These are phyloP conservation scores for Lithobates pipiens DNA, from an alignment of 2,797 vertebrate species.

Conservation along the genomic window DNA sequence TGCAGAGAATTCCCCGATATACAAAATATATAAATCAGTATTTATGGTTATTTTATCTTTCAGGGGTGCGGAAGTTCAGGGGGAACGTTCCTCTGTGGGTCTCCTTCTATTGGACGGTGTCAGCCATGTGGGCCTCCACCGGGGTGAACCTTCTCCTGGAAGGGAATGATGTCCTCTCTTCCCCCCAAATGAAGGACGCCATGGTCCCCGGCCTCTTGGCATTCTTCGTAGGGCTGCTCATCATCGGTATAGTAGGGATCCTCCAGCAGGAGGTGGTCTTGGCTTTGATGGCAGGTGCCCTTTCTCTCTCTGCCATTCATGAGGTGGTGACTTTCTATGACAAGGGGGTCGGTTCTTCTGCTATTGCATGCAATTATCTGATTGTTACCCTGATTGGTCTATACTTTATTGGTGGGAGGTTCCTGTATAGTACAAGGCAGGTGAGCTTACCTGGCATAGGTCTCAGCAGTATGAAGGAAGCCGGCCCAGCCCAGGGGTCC, in stretches of 20 bases:
- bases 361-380: slow-evolving; percentile 83
- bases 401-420: slow-evolving; percentile 81
- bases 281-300: slow-evolving; percentile 72
- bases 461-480: slow-evolving; percentile 64
- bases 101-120: slow-evolving; percentile 81
- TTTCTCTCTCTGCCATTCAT: slow-evolving; percentile 82
- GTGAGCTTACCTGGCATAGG: slow-evolving; percentile 72
- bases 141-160: slow-evolving; percentile 80
- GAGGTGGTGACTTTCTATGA: slow-evolving; percentile 77
- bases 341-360: slow-evolving; percentile 75
- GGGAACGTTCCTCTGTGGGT: slow-evolving; percentile 74
- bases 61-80: slow-evolving; percentile 78
- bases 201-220: slow-evolving; percentile 83
- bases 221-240: slow-evolving; percentile 78
- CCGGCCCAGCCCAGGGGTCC: slow-evolving; percentile 28
- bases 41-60: neutral
- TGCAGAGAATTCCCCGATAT: too few species aligned
- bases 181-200: slow-evolving; percentile 67
- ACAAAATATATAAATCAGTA: too few species aligned
- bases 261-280: slow-evolving; percentile 73
- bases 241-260: slow-evolving; percentile 75
- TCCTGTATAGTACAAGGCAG: slow-evolving; percentile 71
- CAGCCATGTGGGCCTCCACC: slow-evolving; percentile 82
- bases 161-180: slow-evolving; percentile 72
- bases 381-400: slow-evolving; percentile 76